Percentiles rank a stretch among this genome's conserved stretches.
phyloP scores from a whole-genome alignment of 2,113 vertebrate genomes.

The Pavo muticus region DNA sequence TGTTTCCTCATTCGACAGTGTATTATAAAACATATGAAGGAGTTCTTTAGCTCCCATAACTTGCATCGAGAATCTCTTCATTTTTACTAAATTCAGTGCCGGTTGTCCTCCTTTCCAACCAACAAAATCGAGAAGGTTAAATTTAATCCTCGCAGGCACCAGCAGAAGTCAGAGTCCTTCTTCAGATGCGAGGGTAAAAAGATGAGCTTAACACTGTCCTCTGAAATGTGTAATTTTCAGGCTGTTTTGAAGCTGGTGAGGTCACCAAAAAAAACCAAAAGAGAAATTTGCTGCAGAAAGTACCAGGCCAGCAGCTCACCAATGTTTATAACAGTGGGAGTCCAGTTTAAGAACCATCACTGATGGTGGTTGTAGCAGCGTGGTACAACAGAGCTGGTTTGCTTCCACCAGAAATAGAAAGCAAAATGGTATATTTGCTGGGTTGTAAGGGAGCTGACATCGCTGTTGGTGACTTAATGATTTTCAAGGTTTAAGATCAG shows the following conservation, averaged over 20 bases:
- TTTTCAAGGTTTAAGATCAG: background rate
- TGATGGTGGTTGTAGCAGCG: background rate
- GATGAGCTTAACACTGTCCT: background rate
- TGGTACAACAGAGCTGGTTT: background rate
- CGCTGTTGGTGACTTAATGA: background rate
- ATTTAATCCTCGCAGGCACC: background rate
- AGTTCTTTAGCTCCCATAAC: background rate
- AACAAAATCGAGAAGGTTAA: background rate
- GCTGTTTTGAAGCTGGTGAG: slow-evolving; percentile 7
- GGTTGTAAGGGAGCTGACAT: background rate
- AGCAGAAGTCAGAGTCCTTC: background rate
- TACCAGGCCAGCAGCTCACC: background rate
- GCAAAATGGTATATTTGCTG: background rate
- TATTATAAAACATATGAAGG: background rate
- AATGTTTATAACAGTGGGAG: background rate
- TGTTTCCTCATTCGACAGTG: background rate
- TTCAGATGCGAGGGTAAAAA: background rate
- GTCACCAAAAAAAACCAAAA: background rate
- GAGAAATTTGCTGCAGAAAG: background rate
- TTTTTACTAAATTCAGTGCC: background rate
- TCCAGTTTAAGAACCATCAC: background rate
- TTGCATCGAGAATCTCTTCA: background rate
- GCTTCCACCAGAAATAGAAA: background rate
- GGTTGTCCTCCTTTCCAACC: background rate
- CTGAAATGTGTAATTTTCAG: background rate